Evolutionary conservation across 1,140 invertebrate genomes (phyloP).

Genomic region (Cotesia vestalis): DNA sequence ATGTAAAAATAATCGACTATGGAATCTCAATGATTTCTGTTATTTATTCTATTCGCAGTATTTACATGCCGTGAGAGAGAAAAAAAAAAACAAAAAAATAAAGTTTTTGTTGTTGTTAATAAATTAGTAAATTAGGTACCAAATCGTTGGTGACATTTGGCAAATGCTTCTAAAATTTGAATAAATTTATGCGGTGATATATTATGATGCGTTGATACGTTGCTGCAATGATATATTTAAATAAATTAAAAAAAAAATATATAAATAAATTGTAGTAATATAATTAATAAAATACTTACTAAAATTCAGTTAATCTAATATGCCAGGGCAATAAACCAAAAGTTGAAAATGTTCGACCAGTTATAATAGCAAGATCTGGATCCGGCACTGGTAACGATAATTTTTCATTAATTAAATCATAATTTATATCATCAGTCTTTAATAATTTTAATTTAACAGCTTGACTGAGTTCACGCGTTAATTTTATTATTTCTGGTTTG

Average conservation of each 20-base stretch:
- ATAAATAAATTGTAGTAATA: neutral
- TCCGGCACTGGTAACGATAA: slow-evolving; percentile 69
- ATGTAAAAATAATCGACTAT: too few species aligned
- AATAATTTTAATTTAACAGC: slow-evolving; percentile 50
- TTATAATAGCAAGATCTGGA: slow-evolving; percentile 73
- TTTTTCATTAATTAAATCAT: slow-evolving; percentile 64
- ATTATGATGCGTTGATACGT: slow-evolving; percentile 65
- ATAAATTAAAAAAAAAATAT: too few species aligned
- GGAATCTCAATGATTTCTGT: too few species aligned
- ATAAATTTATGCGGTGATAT: slow-evolving; percentile 68
- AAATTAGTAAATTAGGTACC: slow-evolving; percentile 67
- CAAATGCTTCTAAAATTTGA: slow-evolving; percentile 69
- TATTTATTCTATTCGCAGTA: neutral
- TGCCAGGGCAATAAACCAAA: slow-evolving; percentile 77
- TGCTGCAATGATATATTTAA: slow-evolving; percentile 46
- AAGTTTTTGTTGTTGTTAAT: neutral
- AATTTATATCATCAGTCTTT: slow-evolving; percentile 58
- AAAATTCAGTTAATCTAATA: slow-evolving; percentile 75
- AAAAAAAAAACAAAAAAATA: neutral
- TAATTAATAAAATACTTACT: slow-evolving; percentile 56
- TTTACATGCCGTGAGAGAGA: neutral
- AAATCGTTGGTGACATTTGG: slow-evolving; percentile 74
- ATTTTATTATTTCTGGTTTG: slow-evolving; percentile 64
- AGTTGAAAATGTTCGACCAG: slow-evolving; percentile 68
- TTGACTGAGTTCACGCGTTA: slow-evolving; percentile 58